These are phyloP conservation scores for Chaitophorus viminalis DNA, from an alignment of 2,888 invertebrate genomes.

Conservation along the genomic window DNA sequence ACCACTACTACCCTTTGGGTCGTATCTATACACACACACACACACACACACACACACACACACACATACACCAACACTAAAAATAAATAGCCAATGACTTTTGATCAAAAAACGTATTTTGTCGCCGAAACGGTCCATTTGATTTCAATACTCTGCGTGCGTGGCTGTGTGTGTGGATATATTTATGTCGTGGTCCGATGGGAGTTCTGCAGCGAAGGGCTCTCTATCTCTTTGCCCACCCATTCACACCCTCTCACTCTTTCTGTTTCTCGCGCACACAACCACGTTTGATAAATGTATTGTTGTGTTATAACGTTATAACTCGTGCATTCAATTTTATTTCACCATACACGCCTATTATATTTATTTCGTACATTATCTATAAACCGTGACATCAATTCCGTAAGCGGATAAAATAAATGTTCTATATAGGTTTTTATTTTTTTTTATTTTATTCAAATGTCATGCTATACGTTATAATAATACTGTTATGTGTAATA, in stretches of 20 bases:
- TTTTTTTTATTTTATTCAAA: too few relatives aligned
- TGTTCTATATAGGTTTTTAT: too few relatives aligned
- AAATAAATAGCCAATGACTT: slow-evolving; percentile 46
- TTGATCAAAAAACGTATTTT: slow-evolving; percentile 32
- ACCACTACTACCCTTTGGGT: background rate
- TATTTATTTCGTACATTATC: background rate
- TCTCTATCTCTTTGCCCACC: background rate
- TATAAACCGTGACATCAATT: background rate
- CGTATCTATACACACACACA: background rate
- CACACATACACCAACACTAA: background rate
- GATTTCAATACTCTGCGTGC: slow-evolving; percentile 32
- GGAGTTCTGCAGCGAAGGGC: slow-evolving; percentile 18
- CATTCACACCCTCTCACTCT: background rate
- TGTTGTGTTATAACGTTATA: background rate
- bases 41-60: background rate
- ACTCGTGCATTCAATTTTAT: background rate
- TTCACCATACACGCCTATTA: background rate
- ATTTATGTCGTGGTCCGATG: slow-evolving; percentile 14
- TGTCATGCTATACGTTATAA: too few relatives aligned
- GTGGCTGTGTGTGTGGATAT: background rate
- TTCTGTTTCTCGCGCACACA: background rate
- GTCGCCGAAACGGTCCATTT: slow-evolving; percentile 43
- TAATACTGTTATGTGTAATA: too few relatives aligned
- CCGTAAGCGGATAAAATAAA: too few relatives aligned
- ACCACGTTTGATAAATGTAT: slow-evolving; percentile 21